Percentiles rank a stretch among this genome's conserved stretches.
Conservation (phyloP, 2,888 invertebrate genomes). For the Caenorhabditis virilis region DNA sequence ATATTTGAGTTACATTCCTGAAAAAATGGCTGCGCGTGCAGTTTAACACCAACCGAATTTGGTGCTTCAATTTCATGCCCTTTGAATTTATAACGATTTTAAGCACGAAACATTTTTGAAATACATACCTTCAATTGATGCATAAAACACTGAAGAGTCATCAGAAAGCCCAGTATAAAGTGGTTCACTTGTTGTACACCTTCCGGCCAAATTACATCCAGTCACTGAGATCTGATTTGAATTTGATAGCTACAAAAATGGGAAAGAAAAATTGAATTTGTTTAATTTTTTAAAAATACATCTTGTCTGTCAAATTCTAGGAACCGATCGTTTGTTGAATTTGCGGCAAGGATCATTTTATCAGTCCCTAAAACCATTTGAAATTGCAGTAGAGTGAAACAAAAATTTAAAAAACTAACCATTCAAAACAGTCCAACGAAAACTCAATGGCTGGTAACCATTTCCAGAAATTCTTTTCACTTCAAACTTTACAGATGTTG, state of each 20-base stretch:
- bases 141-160: slow-evolving; percentile 20
- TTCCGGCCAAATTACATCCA: slow-evolving; percentile 40
- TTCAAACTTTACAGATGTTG: slow-evolving; percentile 19
- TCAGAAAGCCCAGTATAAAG: slow-evolving; percentile 17
- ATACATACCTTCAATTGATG: slow-evolving; percentile 30
- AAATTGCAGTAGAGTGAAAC: not conserved
- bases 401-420: slow-evolving; percentile 12
- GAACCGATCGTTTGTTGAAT: slow-evolving; percentile 17
- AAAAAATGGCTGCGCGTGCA: slow-evolving; percentile 31
- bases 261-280: not conserved
- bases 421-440: slow-evolving; percentile 35
- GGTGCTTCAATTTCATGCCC: slow-evolving; percentile 28
- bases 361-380: slow-evolving; percentile 11
- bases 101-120: not conserved
- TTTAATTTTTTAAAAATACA: not conserved
- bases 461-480: slow-evolving; percentile 40
- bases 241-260: slow-evolving; percentile 6
- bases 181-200: slow-evolving; percentile 31
- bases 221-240: slow-evolving; percentile 19
- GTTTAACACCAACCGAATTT: slow-evolving; percentile 23
- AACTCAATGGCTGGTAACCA: slow-evolving; percentile 24
- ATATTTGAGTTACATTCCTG: slow-evolving; percentile 25
- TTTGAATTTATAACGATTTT: not conserved
- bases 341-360: slow-evolving; percentile 12
- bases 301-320: slow-evolving; percentile 21